Conservation (phyloP, 2,113 vertebrate genomes). For the Xiphorhynchus elegans region DNA sequence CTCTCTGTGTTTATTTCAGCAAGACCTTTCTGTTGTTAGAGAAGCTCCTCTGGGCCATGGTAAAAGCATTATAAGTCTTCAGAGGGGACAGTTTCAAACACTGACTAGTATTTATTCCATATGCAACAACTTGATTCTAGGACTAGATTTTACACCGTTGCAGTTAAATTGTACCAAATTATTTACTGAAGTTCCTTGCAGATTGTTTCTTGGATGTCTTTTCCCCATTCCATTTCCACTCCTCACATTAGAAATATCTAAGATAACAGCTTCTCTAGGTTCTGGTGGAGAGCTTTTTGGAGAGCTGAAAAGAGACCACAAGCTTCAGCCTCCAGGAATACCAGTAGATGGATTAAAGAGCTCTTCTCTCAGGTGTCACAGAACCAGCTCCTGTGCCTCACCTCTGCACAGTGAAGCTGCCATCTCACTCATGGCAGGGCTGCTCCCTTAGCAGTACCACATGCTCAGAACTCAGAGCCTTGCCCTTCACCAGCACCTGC, state of each 20-base stretch:
- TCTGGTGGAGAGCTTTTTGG: background rate
- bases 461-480: background rate
- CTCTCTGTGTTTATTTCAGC: background rate
- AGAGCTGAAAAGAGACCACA: background rate
- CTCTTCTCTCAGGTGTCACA: background rate
- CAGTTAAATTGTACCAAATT: background rate
- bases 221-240: background rate
- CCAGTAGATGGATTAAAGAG: background rate
- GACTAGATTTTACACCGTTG: background rate
- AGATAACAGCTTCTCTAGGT: background rate
- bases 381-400: background rate
- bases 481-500: background rate
- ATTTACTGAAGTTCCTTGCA: background rate
- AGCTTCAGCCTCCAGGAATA: background rate
- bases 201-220: background rate
- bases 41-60: background rate
- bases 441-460: background rate
- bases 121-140: background rate
- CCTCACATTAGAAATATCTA: background rate
- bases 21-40: background rate
- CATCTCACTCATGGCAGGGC: background rate
- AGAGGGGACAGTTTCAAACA: background rate
- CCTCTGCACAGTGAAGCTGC: background rate
- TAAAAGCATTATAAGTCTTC: background rate
- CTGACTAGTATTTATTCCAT: background rate